phyloP scores from a whole-genome alignment of 2,113 vertebrate genomes.

The Colius striatus region DNA sequence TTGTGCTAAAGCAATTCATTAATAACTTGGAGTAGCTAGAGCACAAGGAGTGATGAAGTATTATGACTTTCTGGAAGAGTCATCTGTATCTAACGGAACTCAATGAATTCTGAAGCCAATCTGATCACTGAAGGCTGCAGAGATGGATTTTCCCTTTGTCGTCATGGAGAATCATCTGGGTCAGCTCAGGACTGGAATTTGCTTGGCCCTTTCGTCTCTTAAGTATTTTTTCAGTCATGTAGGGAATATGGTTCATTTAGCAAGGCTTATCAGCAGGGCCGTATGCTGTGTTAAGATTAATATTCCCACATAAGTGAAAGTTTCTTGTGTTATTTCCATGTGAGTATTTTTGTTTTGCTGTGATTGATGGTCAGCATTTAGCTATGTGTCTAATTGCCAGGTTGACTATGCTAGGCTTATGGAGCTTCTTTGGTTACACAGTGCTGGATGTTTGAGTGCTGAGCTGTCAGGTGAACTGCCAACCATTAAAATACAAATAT shows the following conservation, averaged over 20 bases:
- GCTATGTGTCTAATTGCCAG: background rate
- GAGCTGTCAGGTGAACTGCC: background rate
- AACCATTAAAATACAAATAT: background rate
- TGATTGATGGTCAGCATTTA: background rate
- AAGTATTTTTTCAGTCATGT: background rate
- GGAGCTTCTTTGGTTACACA: background rate
- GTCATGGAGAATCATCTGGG: background rate
- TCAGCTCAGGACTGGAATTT: background rate
- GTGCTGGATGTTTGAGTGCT: background rate
- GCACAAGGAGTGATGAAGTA: background rate
- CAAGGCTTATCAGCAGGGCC: background rate
- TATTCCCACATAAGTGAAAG: background rate
- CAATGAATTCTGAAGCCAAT: background rate
- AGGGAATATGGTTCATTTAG: background rate
- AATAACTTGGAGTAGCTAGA: background rate
- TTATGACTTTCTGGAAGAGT: background rate
- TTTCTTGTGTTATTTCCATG: background rate
- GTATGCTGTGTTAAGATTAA: background rate
- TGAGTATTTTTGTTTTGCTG: background rate
- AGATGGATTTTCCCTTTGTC: background rate
- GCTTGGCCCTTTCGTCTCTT: background rate
- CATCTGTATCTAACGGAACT: background rate
- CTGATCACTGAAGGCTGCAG: background rate
- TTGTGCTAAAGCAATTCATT: background rate
- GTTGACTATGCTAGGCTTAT: background rate